A percentile compares a stretch with the other conserved stretches of the same genome.
Conservation (phyloP, 2,113 vertebrate genomes). For the Psephotus haematonotus region DNA sequence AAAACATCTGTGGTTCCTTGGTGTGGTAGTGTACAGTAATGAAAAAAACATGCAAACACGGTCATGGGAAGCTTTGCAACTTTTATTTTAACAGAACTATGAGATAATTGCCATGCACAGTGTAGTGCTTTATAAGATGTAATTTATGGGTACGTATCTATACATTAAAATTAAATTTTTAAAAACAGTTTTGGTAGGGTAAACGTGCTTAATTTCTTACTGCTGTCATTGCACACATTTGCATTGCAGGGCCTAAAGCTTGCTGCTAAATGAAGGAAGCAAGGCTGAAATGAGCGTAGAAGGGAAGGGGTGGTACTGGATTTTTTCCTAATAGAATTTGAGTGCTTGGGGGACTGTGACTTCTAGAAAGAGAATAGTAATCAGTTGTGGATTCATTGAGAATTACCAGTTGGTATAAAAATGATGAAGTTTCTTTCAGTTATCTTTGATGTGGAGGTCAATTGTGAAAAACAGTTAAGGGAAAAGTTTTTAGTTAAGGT, state of each 20-base stretch:
- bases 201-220: neutral
- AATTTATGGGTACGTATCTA: neutral
- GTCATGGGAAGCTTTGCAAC: slow-evolving; percentile 47
- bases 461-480: neutral
- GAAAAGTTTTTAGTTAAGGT: neutral
- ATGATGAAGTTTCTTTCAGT: neutral
- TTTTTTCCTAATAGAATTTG: neutral
- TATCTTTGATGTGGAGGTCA: neutral
- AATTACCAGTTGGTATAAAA: neutral
- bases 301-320: neutral
- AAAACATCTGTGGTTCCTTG: slow-evolving; percentile 65
- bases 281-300: neutral
- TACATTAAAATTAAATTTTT: neutral
- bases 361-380: neutral
- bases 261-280: neutral
- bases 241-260: neutral
- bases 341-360: accelerated
- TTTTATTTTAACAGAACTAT: slow-evolving; percentile 31
- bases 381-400: neutral
- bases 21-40: slow-evolving; percentile 57
- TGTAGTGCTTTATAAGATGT: neutral
- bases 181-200: neutral
- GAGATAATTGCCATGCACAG: neutral
- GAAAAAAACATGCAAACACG: slow-evolving; percentile 45
- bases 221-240: neutral